Base-by-base conservation (phyloP, 1,140 invertebrate species). In the Eueides isabella region DNA sequence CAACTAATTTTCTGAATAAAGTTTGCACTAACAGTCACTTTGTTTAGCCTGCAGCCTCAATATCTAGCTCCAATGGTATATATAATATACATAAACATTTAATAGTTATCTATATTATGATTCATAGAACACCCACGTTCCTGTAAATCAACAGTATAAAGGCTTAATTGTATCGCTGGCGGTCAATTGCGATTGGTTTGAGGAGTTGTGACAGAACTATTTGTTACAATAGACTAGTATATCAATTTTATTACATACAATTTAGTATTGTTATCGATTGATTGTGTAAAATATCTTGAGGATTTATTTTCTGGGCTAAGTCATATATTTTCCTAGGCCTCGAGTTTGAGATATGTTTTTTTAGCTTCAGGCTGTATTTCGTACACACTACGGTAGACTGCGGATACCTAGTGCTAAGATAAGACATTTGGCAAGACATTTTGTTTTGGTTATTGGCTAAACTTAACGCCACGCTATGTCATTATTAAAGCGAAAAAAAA, bases 131-230 rank as follows among this genome's bases (percentile, higher is more conserved):
- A 44, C 41, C 44, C 44, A 55, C 44, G 44, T 55, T 55, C 26
- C 19, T 5, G 48, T 55, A 55, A 55, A 55, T 26, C 48, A 55
- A 55, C 9, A 7, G 7, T 55, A 55, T 55, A 55, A 55, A 55
- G 48, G 48, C 23, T n/a, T 55, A 55, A 55, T 55, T 55, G 48
- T 19, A 55, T 16, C 48, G 48, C 48, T 3, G 48, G 48, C 48
- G 48, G 48, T 55, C 48, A 55, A 19, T 9, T 55, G 19, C 12
- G 48, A 55, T 55, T 55, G 48, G 48, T 23, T 55, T 23, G 48
- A 23, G 19, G 48, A 55, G 19, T 55, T 55, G 2, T 55, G 48
- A 19, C 48, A 55, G 23, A 55, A 55, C 7, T 55, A 55, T 55
- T 55, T 55, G n/a, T 55, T 19, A 19, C 4, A n/a, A 9, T 66